These are phyloP conservation scores for Harlomillsia oculata DNA, from an alignment of 1,140 invertebrate species.

Conservation along the genomic window DNA sequence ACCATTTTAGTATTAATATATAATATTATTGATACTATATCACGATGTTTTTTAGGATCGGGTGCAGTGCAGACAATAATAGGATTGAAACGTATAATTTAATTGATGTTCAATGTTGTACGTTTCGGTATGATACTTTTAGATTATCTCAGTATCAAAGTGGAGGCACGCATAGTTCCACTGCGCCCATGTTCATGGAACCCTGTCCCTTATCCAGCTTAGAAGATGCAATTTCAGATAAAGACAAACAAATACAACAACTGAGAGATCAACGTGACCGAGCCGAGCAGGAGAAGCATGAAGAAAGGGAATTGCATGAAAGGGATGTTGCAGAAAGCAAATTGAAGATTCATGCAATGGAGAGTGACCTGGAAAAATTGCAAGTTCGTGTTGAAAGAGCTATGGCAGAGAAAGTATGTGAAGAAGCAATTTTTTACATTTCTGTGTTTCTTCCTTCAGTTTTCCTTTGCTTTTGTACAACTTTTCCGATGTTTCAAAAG, in stretches of 20 bases:
- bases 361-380: constrained; percentile 82
- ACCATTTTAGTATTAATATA: too few species aligned
- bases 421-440: not conserved
- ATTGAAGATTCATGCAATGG: constrained; percentile 73
- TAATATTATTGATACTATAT: too few species aligned
- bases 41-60: too few species aligned
- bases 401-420: constrained; percentile 63
- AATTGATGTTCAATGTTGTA: too few species aligned
- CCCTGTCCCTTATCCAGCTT: constrained; percentile 77
- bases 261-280: constrained; percentile 82
- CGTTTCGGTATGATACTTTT: too few species aligned
- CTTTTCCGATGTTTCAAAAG: too few species aligned
- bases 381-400: constrained; percentile 74
- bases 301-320: constrained; percentile 88
- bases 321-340: constrained; percentile 90
- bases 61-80: too few species aligned
- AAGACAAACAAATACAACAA: constrained; percentile 91
- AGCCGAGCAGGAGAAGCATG: constrained; percentile 91
- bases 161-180: too few species aligned
- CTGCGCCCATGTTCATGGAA: too few species aligned
- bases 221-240: constrained; percentile 91
- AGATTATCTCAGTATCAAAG: too few species aligned
- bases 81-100: too few species aligned
- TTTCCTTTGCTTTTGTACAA: too few species aligned
- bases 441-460: not conserved